Evolutionary conservation across 1,140 invertebrate species (phyloP), one percentile per base, ranked within the genome.

Genomic region (Coelopa frigida): DNA sequence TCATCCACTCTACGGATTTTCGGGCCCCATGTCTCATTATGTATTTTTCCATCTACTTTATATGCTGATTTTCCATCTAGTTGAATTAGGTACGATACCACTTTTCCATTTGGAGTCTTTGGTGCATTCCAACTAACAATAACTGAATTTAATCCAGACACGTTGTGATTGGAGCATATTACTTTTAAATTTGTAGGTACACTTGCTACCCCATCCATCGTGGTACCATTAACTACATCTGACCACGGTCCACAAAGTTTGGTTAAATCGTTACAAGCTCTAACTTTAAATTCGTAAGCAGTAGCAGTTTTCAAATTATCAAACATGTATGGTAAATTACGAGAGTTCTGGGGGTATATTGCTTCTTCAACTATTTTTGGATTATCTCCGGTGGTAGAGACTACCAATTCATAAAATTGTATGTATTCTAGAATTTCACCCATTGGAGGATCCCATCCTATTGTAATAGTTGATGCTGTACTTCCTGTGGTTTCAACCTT

Each of bases 231-330:
- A 32, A 86, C 82, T 50, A 78, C 73, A 15, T 76, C 70, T 2
- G 86, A 88, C 80, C 81, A 84, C 15, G 80, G 77, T 5, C 85
- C 84, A 66, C 87, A 90, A 33, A 75, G 70, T 41, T 76, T 76
- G 3, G 82, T 89, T 55, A 81, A 84, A 58, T 87, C 81, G 49
- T 79, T 87, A 61, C 86, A 90, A 8, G 85, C 84, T 26, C 79
- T 71, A 11, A 80, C 79, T 72, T 79, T 80, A 63, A 89, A 87
- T 46, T 79, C 74, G 58, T 90, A 89, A 39, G 78, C 82, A 15
- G 84, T 89, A 3, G 83, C 81, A 0, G 85, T 81, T 54, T 82
- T 76, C 7, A 90, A 68, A 61, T 87, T 78, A 46, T 78, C 78
- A 63, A 89, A 89, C 73, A 86, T 82, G 56, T 87, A 87, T 0